Conservation (phyloP, 2,888 invertebrate genomes). For the Drosophila kanekoi region DNA sequence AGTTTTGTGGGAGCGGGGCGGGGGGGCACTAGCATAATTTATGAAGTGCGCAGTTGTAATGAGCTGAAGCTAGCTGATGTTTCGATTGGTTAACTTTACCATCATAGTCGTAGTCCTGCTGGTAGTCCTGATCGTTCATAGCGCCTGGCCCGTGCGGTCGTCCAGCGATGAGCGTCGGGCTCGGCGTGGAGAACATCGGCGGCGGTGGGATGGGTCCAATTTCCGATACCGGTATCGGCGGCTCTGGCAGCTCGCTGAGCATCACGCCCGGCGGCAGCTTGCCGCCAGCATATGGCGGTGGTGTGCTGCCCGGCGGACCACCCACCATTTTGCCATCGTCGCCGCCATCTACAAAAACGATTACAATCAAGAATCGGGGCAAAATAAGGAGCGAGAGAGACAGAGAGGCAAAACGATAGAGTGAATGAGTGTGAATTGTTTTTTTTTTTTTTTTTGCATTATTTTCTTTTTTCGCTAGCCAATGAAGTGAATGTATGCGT, state of each 20-base stretch:
- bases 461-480: constrained; percentile 39
- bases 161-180: constrained; percentile 88
- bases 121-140: constrained; percentile 84
- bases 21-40: constrained; percentile 66
- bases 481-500: constrained; percentile 32
- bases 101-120: constrained; percentile 88
- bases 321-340: constrained; percentile 84
- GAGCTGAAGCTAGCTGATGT: constrained; percentile 60
- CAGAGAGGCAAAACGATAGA: constrained; percentile 39
- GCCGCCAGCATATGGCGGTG: constrained; percentile 82
- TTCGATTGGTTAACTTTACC: constrained; percentile 84
- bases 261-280: constrained; percentile 87
- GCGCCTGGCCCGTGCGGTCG: constrained; percentile 86
- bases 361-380: constrained; percentile 30
- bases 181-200: constrained; percentile 97
- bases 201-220: constrained; percentile 97
- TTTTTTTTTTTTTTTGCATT: neutral
- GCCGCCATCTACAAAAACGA: constrained; percentile 86
- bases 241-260: constrained; percentile 95
- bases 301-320: constrained; percentile 84
- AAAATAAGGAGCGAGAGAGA: constrained; percentile 15
- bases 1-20: neutral
- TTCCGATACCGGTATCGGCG: constrained; percentile 95
- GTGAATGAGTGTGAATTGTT: constrained; percentile 35
- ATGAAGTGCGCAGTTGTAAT: constrained; percentile 74